Base-by-base conservation (phyloP, 2,888 invertebrate genomes). In the Aphidius colemani region DNA sequence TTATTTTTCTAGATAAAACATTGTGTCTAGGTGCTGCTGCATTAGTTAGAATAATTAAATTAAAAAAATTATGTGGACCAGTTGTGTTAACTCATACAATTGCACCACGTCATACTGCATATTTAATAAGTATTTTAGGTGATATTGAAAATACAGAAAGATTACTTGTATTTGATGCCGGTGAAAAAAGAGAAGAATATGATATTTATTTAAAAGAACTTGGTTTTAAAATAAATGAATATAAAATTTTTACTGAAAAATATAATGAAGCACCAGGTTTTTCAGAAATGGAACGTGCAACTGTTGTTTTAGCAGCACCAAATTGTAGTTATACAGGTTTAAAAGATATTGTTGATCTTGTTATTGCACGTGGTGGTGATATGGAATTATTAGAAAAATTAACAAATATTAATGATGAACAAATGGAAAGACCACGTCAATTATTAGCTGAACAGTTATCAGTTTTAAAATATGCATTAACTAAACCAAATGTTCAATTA, bases 261-360 rank as follows among this genome's bases (percentile, higher is more conserved):
- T 59, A 62, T 51, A 9, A 56, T 5, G 44, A 53, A 39, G 69
- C 76, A 11, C 70, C 76, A 6, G 41, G 71, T 1, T 84, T 86
- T 1, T 77, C 82, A 49, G 85, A 86, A 48, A 83, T 89, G 70
- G 86, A 88, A 65, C 85, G 86, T 53, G 88, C 88, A 0, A 88
- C 89, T 1, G 87, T 88, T 0, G 85, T 90, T 2, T 85, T 89
- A 70, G 93, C 92, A 1, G 90, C 91, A 0, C 93, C 94, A 0
- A 91, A 92, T 0, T 93, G 92, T 76, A 92, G 92, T 0, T 93
- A 91, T 75, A 91, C 92, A 0, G 91, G 92, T 0, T 89, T 93
- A 39, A 86, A 86, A 0, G 92, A 93, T 77, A 91, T 93, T 0
- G 92, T 93, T 6, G 93, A 93, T 74, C 83, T 93, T 73, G 92